Base-by-base conservation (phyloP, 2,888 invertebrate species). In the Plebejus anna region DNA sequence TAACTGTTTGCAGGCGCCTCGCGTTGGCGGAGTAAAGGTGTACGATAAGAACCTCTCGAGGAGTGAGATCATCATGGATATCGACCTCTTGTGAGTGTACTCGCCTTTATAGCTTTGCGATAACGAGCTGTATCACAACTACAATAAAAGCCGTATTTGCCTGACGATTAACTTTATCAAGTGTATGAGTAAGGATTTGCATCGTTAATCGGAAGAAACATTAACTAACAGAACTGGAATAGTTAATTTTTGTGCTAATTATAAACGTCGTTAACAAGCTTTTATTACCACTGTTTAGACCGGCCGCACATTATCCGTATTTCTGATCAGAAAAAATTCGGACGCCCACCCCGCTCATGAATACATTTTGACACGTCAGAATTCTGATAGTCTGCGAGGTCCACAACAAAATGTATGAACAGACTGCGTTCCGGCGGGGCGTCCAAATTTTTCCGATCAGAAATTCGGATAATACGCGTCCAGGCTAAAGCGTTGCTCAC, bases 1-100 rank as follows among this genome's bases (percentile, higher is more conserved):
- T 75, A 76, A 75, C 76, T 22, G 11, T 78, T 95, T 94, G 16
- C 90, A 98, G 97, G 98, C 99, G 36, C 97, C 98, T 6, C 96
- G 98, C 81, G 96, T 99, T 83, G 98, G 98, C 78, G 99, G 99
- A 75, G 97, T 99, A 3, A 99, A 99, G 94, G 98, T 99, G 11
- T 99, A 99, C 88, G 98, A 98, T 83, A 97, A 97, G 89, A 98
- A 98, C 89, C 96, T 98, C 47, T 97, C 97, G 42, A 95, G 99
- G 87, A 95, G 98, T 94, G 99, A 99, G 94, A 98, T 99, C 82
- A 97, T 99, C 83, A 97, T 99, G 96, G 99, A 99, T 90, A 94
- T 99, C 82, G 99, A 99, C 92, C 94, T 99, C 78, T 97, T 98
- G 97, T 98, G 90, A 96, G 97, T 95, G 55, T 73, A 57, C 61